phyloP scores from a whole-genome alignment of 2,797 vertebrate species.

The Megalops cyprinoides region DNA sequence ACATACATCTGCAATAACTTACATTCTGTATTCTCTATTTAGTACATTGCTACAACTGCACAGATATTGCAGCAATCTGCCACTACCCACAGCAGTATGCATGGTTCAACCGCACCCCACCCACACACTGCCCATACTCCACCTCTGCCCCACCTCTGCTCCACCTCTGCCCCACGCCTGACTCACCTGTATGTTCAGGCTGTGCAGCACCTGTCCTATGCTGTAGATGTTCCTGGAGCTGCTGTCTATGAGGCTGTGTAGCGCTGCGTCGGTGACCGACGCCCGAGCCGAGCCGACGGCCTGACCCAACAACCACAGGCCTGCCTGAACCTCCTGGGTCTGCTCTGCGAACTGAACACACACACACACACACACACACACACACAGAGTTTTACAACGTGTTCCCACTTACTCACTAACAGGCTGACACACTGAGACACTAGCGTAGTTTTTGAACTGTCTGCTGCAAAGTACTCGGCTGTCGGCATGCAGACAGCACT shows the following conservation, averaged over 20 bases:
- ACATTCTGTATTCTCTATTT: background rate
- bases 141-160: background rate
- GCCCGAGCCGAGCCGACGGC: constrained; percentile 69
- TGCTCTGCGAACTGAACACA: constrained; percentile 67
- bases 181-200: constrained; percentile 81
- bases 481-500: background rate
- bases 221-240: constrained; percentile 76
- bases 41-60: background rate
- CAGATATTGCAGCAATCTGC: background rate
- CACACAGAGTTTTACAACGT: background rate
- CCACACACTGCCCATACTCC: background rate
- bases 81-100: background rate
- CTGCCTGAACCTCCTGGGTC: constrained; percentile 81
- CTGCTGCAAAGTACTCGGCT: too few species aligned
- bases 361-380: constrained; percentile 24
- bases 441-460: too few species aligned
- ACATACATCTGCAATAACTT: background rate
- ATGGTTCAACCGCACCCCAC: too few species aligned
- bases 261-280: constrained; percentile 69
- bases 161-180: too few species aligned
- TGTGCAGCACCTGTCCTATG: constrained; percentile 78
- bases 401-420: too few species aligned
- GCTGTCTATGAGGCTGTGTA: constrained; percentile 75
- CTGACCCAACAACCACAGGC: constrained; percentile 77
- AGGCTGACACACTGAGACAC: too few species aligned